Base-by-base conservation (phyloP, 2,113 vertebrate species). In the Syngnathus typhle region DNA sequence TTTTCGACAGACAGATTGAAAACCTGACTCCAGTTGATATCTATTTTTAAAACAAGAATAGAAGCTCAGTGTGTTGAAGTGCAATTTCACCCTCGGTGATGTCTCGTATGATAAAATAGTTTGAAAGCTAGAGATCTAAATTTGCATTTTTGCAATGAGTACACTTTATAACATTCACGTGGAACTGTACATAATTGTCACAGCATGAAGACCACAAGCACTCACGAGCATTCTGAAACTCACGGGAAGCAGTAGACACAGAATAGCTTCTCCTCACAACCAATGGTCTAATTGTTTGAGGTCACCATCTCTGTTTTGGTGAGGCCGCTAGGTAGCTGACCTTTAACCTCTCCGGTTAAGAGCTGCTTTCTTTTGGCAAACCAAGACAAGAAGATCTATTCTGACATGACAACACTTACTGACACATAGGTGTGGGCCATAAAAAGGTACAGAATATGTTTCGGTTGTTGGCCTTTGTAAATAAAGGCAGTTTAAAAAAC, bases 401-500 rank as follows among this genome's bases (percentile, higher is more conserved):
- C 63, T 83, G 79, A 88, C 87, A 37, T 75, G 84, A 88, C 87
- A 68, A 84, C 82, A 83, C 77, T 7, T 83, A 88, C 78, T 67
- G 71, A 88, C 75, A 88, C 82, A 76, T 70, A 74, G 79, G 82
- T 78, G 74, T n/a, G 72, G 81, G 79, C 85, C 76, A 68, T 83
- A 67, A 85, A 86, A 87, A 78, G 73, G 75, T 85, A 76, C 76
- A 75, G 77, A 71, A 83, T 77, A 79, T 15, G 83, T 82, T 78
- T 64, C 89, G 85, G 88, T 80, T 77, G 75, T 80, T 82, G 79
- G 92, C 95, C 95, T 97, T 93, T 90, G 91, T 94, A 92, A 96
- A 98, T 92, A 95, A 97, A 98, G 94, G 96, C 95, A 92, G 90
- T 88, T 93, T 82, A 58, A 7, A 36, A 36, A 36, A 32, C 13